phyloP scores from a whole-genome alignment of 2,797 vertebrate species.

The Sebastes goodei region DNA sequence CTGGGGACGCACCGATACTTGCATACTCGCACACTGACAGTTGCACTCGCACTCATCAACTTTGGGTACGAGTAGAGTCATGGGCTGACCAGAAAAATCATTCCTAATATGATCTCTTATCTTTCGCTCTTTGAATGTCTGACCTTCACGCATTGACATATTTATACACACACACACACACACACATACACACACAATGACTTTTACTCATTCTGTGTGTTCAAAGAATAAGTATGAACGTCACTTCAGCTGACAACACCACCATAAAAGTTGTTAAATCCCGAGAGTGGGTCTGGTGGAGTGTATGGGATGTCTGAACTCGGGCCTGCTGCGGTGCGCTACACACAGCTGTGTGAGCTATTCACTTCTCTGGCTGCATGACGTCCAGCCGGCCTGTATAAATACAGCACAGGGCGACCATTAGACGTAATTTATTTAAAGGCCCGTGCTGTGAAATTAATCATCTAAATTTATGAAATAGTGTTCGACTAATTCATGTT shows the following conservation, averaged over 20 bases:
- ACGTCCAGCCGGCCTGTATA: slow-evolving; percentile 47
- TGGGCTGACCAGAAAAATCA: slow-evolving; percentile 26
- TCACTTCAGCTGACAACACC: slow-evolving; percentile 39
- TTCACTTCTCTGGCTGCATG: slow-evolving; percentile 42
- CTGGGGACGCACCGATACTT: slow-evolving; percentile 63
- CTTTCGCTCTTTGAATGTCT: slow-evolving; percentile 11
- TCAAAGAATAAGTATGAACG: slow-evolving; percentile 23
- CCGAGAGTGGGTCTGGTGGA: slow-evolving; percentile 29
- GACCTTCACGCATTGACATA: slow-evolving; percentile 11
- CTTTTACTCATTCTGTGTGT: background rate
- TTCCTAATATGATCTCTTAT: slow-evolving; percentile 11
- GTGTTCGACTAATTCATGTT: slow-evolving; percentile 70
- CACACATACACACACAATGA: background rate
- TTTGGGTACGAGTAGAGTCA: slow-evolving; percentile 21
- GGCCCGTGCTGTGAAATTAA: slow-evolving; percentile 64
- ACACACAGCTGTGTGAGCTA: slow-evolving; percentile 59
- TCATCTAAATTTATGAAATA: slow-evolving; percentile 68
- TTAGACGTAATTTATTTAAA: slow-evolving; percentile 70
- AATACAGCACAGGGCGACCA: slow-evolving; percentile 59
- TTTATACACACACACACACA: background rate
- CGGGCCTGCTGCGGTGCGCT: slow-evolving; percentile 22
- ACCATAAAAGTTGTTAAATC: slow-evolving; percentile 38
- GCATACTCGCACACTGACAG: slow-evolving; percentile 61
- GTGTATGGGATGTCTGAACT: slow-evolving; percentile 35
- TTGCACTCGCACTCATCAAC: slow-evolving; percentile 39